Conservation (phyloP, 2,888 invertebrate genomes). For the Apodemia mormo region DNA sequence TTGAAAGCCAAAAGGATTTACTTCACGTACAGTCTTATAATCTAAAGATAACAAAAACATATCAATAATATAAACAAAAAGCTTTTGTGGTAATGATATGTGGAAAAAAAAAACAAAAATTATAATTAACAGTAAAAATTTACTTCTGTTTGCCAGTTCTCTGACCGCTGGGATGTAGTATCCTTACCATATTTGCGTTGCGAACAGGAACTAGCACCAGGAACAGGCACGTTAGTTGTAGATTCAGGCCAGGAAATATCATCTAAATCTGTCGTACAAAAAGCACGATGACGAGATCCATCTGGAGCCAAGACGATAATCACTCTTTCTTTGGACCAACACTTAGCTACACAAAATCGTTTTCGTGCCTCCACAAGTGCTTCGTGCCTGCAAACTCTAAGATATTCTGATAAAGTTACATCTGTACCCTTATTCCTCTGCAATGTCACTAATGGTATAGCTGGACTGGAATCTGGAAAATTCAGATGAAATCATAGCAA, state of each 20-base stretch:
- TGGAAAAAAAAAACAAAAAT: too few relatives aligned
- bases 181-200: neutral
- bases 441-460: neutral
- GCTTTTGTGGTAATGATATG: too few relatives aligned
- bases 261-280: neutral
- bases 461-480: neutral
- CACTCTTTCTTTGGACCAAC: neutral
- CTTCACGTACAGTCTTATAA: too few relatives aligned
- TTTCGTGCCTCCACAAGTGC: neutral
- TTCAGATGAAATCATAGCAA: neutral
- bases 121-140: neutral
- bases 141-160: neutral
- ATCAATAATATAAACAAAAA: too few relatives aligned
- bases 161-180: neutral
- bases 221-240: neutral
- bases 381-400: neutral
- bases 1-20: too few relatives aligned
- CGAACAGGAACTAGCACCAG: neutral
- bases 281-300: conserved; percentile 13
- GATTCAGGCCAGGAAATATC: neutral
- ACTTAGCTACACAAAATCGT: neutral
- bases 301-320: neutral
- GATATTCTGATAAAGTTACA: neutral
- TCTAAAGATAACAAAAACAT: too few relatives aligned
- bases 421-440: neutral